These are phyloP conservation scores for Hippotragus niger DNA, from an alignment of 2,113 vertebrate species.

Conservation along the genomic window DNA sequence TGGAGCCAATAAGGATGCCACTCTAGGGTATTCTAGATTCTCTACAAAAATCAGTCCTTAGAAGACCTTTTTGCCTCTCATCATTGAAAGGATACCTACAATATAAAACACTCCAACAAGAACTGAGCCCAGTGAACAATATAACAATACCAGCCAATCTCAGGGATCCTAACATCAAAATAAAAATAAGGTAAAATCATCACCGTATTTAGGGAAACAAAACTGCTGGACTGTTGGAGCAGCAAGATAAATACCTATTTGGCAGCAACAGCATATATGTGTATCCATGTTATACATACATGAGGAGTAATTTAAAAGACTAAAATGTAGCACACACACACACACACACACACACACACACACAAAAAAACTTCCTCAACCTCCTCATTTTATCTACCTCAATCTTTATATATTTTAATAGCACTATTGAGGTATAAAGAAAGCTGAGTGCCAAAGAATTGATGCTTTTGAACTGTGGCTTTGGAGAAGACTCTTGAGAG, in stretches of 20 bases:
- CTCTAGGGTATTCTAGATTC: not conserved
- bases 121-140: not conserved
- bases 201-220: not conserved
- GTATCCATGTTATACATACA: not conserved
- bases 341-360: too few relatives aligned
- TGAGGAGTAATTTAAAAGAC: not conserved
- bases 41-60: not conserved
- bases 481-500: not conserved
- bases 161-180: not conserved
- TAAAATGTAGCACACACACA: not conserved
- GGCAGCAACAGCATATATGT: not conserved
- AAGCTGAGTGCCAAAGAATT: rapidly evolving
- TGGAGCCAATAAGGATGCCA: not conserved
- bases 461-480: not conserved
- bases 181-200: not conserved
- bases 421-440: not conserved
- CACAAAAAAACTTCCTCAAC: not conserved
- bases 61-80: not conserved
- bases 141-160: not conserved
- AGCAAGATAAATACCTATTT: not conserved
- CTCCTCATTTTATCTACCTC: not conserved
- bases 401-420: not conserved
- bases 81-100: not conserved
- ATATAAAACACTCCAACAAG: not conserved
- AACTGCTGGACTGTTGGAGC: not conserved